Evolutionary conservation across 2,888 invertebrate genomes (phyloP), one percentile per base, ranked within the genome.

Genomic region (Lordiphosa fenestrarum): DNA sequence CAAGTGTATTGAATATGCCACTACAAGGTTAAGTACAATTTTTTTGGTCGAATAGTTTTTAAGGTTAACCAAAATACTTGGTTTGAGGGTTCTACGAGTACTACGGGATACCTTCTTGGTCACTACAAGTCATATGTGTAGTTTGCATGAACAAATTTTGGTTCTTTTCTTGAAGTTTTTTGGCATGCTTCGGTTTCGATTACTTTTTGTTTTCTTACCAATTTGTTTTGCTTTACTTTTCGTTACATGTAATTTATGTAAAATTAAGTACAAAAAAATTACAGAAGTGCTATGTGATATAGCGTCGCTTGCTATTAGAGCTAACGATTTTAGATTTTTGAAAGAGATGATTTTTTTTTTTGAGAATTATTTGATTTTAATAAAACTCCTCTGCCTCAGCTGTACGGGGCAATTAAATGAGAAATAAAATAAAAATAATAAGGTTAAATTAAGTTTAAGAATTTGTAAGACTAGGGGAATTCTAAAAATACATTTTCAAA

Each of bases 351-450:
- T 53, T 49, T 49, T 53, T 53, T 30, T 38, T 55, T 53, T 57
- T 55, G 15, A 15, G 15, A 15, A 15, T 15, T 15, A 15, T 15
- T 15, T 15, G 15, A 1, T 50, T 56, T 75, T 86, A 85, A 73
- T 77, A 73, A 69, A 77, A 57, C 50, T 85, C 87, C 76, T 87
- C 85, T 82, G 58, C 87, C 77, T 87, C 86, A 73, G 87, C 86
- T 86, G 78, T 73, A 70, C 65, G 65, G 33, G 30, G 71, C 65
- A 68, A 72, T 74, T 59, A 72, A 74, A 74, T 65, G 68, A 52
- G 56, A 64, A 64, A 61, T 71, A 78, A 74, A 77, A 63, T 50
- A 77, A 63, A 74, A 72, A 66, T 49, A 56, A 71, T 64, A 73
- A 60, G 53, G 71, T 73, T 84, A 64, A 66, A 75, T 37, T 41